These are phyloP conservation scores for Ornithoptera priamus DNA, from an alignment of 2,888 invertebrate species.

Conservation along the genomic window DNA sequence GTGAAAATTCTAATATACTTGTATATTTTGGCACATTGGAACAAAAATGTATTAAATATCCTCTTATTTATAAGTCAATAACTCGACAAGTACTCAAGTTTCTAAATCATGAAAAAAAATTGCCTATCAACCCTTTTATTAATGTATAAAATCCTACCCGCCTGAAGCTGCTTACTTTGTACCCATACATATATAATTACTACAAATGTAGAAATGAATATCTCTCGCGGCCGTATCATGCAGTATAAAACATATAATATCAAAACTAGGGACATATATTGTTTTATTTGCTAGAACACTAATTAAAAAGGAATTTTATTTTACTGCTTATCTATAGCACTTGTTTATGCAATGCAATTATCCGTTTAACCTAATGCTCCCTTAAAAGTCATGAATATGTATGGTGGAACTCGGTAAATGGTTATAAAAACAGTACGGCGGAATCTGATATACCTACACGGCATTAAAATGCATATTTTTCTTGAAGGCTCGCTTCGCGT, in stretches of 20 bases:
- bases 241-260: background rate
- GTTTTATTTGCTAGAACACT: slow-evolving; percentile 19
- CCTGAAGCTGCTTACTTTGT: no score
- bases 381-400: slow-evolving; percentile 56
- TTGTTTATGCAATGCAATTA: slow-evolving; percentile 42
- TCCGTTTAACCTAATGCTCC: slow-evolving; percentile 48
- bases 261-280: background rate
- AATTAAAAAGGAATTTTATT: slow-evolving; percentile 31
- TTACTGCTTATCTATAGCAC: slow-evolving; percentile 35
- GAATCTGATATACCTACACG: slow-evolving; percentile 34
- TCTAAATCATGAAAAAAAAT: no score
- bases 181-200: no score
- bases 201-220: no score
- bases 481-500: slow-evolving; percentile 15
- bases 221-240: background rate
- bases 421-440: slow-evolving; percentile 46
- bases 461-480: slow-evolving; percentile 20
- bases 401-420: slow-evolving; percentile 46
- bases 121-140: no score
- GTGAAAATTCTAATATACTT: no score
- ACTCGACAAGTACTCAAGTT: no score
- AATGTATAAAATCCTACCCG: no score
- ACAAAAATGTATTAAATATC: no score
- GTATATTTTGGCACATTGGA: no score
- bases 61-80: no score